A percentile compares a stretch with the other conserved stretches of the same genome.
phyloP scores from a whole-genome alignment of 1,140 invertebrate species.

The Ectropis grisescens region DNA sequence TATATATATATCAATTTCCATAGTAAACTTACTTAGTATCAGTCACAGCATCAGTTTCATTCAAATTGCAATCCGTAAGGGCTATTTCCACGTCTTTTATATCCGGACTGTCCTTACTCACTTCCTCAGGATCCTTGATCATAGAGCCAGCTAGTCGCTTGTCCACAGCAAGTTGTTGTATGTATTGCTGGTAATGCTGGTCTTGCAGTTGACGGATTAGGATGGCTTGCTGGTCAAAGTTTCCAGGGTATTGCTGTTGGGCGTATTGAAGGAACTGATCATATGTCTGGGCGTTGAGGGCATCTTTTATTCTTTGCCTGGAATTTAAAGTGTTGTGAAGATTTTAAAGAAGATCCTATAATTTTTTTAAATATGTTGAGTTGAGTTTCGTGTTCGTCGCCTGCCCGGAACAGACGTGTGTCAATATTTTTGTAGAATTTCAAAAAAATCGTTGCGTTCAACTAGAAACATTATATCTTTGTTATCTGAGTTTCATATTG shows the following conservation, averaged over 20 bases:
- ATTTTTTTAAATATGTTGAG: no score
- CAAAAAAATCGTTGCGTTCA: no score
- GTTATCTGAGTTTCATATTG: no score
- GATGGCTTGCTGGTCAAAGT: constrained; percentile 92
- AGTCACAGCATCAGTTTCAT: constrained; percentile 25
- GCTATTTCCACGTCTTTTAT: constrained; percentile 20
- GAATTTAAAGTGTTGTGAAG: constrained; percentile 18
- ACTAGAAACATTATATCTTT: no score
- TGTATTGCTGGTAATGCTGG: constrained; percentile 98
- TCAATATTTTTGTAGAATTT: no score
- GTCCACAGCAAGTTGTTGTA: constrained; percentile 82
- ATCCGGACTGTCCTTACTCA: constrained; percentile 20
- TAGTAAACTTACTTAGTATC: constrained; percentile 42
- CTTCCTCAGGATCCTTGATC: constrained; percentile 17
- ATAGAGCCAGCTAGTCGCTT: constrained; percentile 66
- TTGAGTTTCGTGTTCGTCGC: no score
- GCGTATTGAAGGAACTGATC: constrained; percentile 93
- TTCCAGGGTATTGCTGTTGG: constrained; percentile 94
- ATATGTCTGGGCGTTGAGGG: constrained; percentile 96
- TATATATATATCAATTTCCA: no score
- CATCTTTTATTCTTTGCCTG: constrained; percentile 92
- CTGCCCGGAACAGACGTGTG: no score
- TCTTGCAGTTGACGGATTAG: constrained; percentile 95
- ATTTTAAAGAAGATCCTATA: no score
- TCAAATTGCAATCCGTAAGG: constrained; percentile 41